These are phyloP conservation scores for Bubalus kerabau DNA, from an alignment of 2,113 vertebrate genomes.

Conservation along the genomic window DNA sequence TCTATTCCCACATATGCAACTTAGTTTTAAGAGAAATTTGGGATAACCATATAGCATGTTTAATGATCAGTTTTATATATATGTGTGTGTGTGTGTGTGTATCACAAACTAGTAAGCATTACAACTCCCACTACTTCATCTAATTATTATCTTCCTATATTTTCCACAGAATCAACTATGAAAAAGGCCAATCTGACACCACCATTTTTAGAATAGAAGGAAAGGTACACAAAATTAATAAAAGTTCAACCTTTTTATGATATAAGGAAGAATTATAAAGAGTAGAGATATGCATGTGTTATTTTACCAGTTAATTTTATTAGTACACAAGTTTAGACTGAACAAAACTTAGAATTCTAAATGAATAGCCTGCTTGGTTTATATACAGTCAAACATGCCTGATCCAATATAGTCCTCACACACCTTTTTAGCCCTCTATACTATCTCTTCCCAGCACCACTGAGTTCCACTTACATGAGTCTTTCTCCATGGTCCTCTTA, in stretches of 20 bases:
- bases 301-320: background rate
- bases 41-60: background rate
- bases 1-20: background rate
- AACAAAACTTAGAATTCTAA: background rate
- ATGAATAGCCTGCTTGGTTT: background rate
- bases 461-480: background rate
- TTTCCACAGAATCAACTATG: background rate
- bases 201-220: background rate
- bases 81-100: background rate
- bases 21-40: background rate
- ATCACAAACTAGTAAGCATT: background rate
- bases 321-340: background rate
- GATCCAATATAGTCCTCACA: too few relatives aligned
- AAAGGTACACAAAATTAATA: background rate
- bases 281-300: background rate
- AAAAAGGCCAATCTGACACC: background rate
- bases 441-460: background rate
- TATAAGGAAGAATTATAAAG: background rate
- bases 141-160: background rate
- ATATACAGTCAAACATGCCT: background rate
- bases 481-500: background rate
- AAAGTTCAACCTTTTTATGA: background rate
- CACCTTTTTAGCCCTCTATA: fast-evolving
- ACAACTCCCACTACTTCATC: background rate
- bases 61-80: background rate